Base-by-base conservation (phyloP, 2,113 vertebrate genomes). In the Erythrolamprus reginae region DNA sequence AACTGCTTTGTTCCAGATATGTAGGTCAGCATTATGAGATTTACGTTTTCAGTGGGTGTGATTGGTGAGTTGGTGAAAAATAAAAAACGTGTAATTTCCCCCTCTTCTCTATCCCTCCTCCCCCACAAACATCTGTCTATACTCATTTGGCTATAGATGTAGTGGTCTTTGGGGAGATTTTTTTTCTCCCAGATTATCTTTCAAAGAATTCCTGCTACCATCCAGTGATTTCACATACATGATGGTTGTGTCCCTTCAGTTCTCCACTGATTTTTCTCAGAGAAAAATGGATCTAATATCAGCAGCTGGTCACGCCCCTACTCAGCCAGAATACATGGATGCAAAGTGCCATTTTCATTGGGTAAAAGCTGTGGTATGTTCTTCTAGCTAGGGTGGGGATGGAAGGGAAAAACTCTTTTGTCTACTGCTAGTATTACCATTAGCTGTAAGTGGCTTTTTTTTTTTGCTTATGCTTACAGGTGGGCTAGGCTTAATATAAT, bases 251-350 rank as follows among this genome's bases (percentile, higher is more conserved):
- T 61, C 15, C 3, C 23, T 90, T 88, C 23, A 53, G n/a, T 52
- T 87, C 38, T 90, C 8, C 51, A 48, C 87, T 84, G 47, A 26
- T 87, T 90, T 84, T 92, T 84, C 89, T 77, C 2, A 84, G 86
- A 33, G 48, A 55, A 51, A 87, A 92, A 88, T 90, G 89, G 47
- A 87, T 84, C 33, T 84, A 82, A 28, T 87, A 84, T 38, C 56
- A 90, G 91, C 84, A 84, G 85, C 55, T 88, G 91, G 89, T 92
- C 91, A 92, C 91, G 89, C 91, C 91, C 91, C 89, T 90, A 86
- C 47, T 88, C 65, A 42, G 48, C 85, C 87, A 84, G 85, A 83
- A 92, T 90, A 90, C 84, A 88, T 84, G 77, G 91, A 84, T 70
- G 52, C 47, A 87, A 87, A 87, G 84, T 92, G 38, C 55, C 84